phyloP scores from a whole-genome alignment of 2,888 invertebrate species.

The Ariolimax columbianus region DNA sequence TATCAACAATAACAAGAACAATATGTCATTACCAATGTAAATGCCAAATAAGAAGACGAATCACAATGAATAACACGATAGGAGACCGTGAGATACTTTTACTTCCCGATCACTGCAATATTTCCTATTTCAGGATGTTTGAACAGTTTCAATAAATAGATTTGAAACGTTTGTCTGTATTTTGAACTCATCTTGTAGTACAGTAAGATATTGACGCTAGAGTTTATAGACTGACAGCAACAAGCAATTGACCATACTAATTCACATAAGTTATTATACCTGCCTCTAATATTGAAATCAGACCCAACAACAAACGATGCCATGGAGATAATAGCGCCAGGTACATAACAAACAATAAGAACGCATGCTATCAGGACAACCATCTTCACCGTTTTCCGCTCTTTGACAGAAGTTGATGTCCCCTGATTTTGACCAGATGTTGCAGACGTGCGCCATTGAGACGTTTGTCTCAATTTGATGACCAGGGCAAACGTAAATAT shows the following conservation, averaged over 20 bases:
- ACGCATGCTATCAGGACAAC: neutral
- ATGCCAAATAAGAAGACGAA: too few relatives aligned
- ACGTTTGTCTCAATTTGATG: neutral
- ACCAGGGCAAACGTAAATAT: neutral
- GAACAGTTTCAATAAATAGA: neutral
- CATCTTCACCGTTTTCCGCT: neutral
- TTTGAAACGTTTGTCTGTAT: neutral
- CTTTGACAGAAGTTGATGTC: neutral
- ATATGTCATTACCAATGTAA: too few relatives aligned
- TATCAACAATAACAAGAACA: too few relatives aligned
- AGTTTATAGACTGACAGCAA: neutral
- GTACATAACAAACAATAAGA: constrained; percentile 8
- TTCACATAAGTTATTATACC: neutral
- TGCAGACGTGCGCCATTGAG: neutral
- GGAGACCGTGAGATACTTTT: too few relatives aligned
- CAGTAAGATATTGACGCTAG: neutral
- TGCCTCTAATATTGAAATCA: constrained; percentile 11
- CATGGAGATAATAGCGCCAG: neutral
- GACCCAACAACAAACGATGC: neutral
- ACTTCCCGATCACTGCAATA: too few relatives aligned
- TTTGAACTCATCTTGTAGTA: neutral
- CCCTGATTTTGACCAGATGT: neutral
- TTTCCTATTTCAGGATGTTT: too few relatives aligned
- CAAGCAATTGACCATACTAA: neutral
- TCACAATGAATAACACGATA: too few relatives aligned